phyloP scores from a whole-genome alignment of 2,797 vertebrate genomes.

The Phrynocephalus forsythii region DNA sequence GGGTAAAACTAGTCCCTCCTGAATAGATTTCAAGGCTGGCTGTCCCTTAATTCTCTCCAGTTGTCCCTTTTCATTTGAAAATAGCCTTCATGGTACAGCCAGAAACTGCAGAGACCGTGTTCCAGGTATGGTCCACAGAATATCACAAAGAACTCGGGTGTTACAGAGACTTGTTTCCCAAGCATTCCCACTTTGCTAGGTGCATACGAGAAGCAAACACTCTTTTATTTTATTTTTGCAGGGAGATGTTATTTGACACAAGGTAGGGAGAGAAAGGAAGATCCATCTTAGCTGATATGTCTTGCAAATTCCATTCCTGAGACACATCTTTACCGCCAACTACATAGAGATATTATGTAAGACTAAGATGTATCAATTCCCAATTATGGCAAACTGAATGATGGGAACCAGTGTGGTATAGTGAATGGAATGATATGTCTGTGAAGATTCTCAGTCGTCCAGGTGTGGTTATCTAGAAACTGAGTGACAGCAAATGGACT shows the following conservation, averaged over 20 bases:
- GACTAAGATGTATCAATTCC: too few relatives aligned
- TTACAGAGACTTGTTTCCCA: neutral
- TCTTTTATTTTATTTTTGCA: neutral
- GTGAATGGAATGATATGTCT: too few relatives aligned
- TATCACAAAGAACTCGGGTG: neutral
- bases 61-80: neutral
- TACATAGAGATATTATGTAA: neutral
- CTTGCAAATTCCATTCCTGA: neutral
- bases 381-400: too few relatives aligned
- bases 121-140: neutral
- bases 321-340: neutral
- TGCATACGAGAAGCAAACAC: neutral
- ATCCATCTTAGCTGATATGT: conserved; percentile 24
- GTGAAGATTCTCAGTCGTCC: too few relatives aligned
- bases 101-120: neutral
- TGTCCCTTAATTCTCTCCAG: conserved; percentile 3
- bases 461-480: too few relatives aligned
- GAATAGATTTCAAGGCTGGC: conserved; percentile 40
- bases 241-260: neutral
- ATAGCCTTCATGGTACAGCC: neutral
- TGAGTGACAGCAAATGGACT: too few relatives aligned
- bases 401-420: too few relatives aligned
- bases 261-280: conserved; percentile 17
- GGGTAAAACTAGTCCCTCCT: conserved; percentile 12
- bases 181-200: neutral